A percentile compares a stretch with the other conserved stretches of the same genome.
phyloP scores from a whole-genome alignment of 2,797 vertebrate species.

The Chelon labrosus region DNA sequence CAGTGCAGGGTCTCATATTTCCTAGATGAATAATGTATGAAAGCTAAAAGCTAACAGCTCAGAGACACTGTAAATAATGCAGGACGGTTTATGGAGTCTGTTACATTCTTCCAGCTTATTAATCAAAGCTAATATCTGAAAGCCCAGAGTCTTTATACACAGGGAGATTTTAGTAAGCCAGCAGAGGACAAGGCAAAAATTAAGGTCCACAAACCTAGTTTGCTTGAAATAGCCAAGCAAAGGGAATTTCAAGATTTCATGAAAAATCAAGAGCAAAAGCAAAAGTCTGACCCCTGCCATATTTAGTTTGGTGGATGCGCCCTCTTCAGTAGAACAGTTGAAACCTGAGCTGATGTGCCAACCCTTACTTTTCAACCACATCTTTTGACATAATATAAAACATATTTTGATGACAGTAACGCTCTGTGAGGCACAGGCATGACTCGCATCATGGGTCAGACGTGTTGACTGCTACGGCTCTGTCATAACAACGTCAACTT shows the following conservation, averaged over 20 bases:
- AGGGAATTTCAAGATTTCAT: slow-evolving; percentile 57
- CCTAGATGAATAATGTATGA: slow-evolving; percentile 45
- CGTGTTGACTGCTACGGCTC: background rate
- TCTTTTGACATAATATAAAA: slow-evolving; percentile 19
- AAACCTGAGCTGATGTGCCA: slow-evolving; percentile 46
- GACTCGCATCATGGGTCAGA: slow-evolving; percentile 14
- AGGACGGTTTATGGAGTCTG: slow-evolving; percentile 60
- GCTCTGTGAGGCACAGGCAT: slow-evolving; percentile 26
- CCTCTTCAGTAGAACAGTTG: slow-evolving; percentile 26
- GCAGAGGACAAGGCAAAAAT: slow-evolving; percentile 62
- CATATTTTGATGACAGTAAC: slow-evolving; percentile 23
- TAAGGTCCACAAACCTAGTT: slow-evolving; percentile 57
- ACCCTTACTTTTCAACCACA: background rate
- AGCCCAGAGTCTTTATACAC: slow-evolving; percentile 51
- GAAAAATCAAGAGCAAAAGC: slow-evolving; percentile 28
- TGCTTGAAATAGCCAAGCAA: slow-evolving; percentile 59
- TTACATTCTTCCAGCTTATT: slow-evolving; percentile 74
- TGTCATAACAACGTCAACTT: slow-evolving; percentile 5
- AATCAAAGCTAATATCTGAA: slow-evolving; percentile 59
- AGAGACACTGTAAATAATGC: slow-evolving; percentile 45
- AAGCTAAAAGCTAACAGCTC: slow-evolving; percentile 52
- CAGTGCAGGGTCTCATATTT: slow-evolving; percentile 57
- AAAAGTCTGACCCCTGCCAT: slow-evolving; percentile 32
- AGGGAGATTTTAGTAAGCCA: slow-evolving; percentile 57
- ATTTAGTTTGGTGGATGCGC: slow-evolving; percentile 26